Evolutionary conservation across 2,888 invertebrate genomes (phyloP), one percentile per base, ranked within the genome.

Genomic region (Hirtodrosophila histrioides): DNA sequence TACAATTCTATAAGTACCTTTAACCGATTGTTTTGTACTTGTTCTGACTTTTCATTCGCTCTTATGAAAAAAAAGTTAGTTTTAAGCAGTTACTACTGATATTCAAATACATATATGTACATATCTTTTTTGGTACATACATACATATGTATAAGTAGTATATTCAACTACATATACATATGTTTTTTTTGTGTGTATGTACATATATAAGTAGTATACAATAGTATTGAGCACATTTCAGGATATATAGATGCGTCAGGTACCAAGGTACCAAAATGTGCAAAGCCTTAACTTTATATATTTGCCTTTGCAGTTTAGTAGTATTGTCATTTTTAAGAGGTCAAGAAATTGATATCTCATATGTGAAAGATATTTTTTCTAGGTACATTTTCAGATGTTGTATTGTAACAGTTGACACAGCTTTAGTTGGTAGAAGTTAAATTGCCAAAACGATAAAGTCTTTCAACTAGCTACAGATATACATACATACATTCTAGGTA

Each of bases 281-380:
- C 56, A 24, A 56, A 45, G 50, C 37, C 65, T 43, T 62, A 56
- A 50, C 12, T 56, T 45, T 46, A 48, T 46, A 37, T 58, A 39
- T 58, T 41, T 69, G n/a, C 35, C 23, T 45, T 12, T 11, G 1
- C 10, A 27, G 10, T 39, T 50, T 44, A 54, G n/a, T 70, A 40
- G 85, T 82, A 82, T 82, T 82, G 81, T 82, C 81, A 82, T 86
- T 66, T 79, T 77, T 40, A 17, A 85, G 86, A 85, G 83, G 81
- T 85, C 56, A 56, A 69, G 60, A 69, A 54, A 64, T 71, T 75
- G 67, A 51, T 69, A 74, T 68, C 56, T 60, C 78, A 64, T 43
- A 36, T 61, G 63, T 56, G 46, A 17, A 17, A 17, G 17, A 17
- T 17, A 17, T 17, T 72, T 72, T 65, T 63, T 41, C 37, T 37